Base-by-base conservation (phyloP, 2,888 invertebrate genomes). In the Eupithecia subumbrata region DNA sequence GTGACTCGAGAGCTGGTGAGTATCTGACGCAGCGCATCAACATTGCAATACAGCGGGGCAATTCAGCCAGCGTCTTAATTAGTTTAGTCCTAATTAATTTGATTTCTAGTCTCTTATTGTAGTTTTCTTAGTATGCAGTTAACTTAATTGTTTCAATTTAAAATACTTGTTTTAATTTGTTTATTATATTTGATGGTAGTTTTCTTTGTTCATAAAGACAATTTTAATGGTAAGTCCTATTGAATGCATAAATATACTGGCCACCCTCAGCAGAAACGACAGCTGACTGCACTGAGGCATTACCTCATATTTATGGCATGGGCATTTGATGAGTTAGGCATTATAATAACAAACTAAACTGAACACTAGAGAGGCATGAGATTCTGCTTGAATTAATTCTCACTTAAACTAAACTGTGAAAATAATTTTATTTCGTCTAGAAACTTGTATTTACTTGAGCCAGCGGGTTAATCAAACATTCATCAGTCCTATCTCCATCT, bases 401-500 rank as follows among this genome's bases (percentile, higher is more conserved):
- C 14, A 22, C 11, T 56, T 9, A 52, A 22, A 60, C 60, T 9
- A 52, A 22, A 60, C 60, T 60, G 14, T 4, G 4, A 25, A 25
- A 60, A 60, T 60, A 60, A 64, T 5, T 37, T 5, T 7, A 37
- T n/a, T 9, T 22, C 2, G 1, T 0, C 11, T 1, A 40, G 22
- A 40, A 67, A 25, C 22, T 22, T 22, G 7, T 12, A 43, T 37
- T 40, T 40, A 52, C 63, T 70, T 69, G 40, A 37, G 22, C 25
- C 40, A 74, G 18, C 69, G 45, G 69, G 73, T 48, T 68, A 70
- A 60, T 63, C 68, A 73, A 67, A 78, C 74, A 72, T 77, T 75
- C 37, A 78, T 76, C 73, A 78, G 74, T 70, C 64, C 67, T 71
- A 78, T 80, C 73, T 78, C 74, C 71, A 72, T 63, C 68, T 75